Evolutionary conservation across 2,797 vertebrate species (phyloP).

Genomic region (Varecia variegata): DNA sequence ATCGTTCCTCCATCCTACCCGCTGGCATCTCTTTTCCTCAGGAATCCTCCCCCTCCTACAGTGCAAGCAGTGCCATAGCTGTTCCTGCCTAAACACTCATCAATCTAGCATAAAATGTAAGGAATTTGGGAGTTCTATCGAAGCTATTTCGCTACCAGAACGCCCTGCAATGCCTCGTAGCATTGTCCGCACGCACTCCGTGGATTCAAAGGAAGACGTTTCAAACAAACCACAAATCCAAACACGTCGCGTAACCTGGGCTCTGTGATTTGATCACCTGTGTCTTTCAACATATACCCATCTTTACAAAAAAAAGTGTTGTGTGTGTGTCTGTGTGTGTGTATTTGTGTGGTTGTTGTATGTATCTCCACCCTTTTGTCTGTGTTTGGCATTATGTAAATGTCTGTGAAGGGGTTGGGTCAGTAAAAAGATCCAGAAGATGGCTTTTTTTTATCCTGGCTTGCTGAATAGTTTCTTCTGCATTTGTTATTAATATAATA

Average conservation of each 20-base stretch:
- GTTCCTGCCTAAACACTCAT: neutral
- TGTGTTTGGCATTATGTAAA: neutral
- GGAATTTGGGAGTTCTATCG: fast-evolving
- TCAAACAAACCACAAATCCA: fast-evolving
- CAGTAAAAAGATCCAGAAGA: neutral
- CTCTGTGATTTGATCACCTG: neutral
- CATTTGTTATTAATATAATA: conserved; percentile 13
- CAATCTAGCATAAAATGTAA: neutral
- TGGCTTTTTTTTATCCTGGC: neutral
- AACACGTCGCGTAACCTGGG: conserved; percentile 58
- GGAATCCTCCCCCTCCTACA: conserved; percentile 53
- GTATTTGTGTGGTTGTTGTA: neutral
- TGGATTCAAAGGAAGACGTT: fast-evolving
- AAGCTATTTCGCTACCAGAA: neutral
- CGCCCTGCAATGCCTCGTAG: neutral
- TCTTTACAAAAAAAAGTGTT: neutral
- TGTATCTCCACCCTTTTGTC: neutral
- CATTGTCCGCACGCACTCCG: neutral
- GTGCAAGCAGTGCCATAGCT: neutral
- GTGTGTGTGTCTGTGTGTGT: neutral
- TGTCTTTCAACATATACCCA: neutral
- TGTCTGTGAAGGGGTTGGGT: neutral
- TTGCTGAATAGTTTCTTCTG: neutral
- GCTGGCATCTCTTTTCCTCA: conserved; percentile 26
- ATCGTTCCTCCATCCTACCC: neutral